Evolutionary conservation across 2,888 invertebrate genomes (phyloP).

Genomic region (Plusia festucae): DNA sequence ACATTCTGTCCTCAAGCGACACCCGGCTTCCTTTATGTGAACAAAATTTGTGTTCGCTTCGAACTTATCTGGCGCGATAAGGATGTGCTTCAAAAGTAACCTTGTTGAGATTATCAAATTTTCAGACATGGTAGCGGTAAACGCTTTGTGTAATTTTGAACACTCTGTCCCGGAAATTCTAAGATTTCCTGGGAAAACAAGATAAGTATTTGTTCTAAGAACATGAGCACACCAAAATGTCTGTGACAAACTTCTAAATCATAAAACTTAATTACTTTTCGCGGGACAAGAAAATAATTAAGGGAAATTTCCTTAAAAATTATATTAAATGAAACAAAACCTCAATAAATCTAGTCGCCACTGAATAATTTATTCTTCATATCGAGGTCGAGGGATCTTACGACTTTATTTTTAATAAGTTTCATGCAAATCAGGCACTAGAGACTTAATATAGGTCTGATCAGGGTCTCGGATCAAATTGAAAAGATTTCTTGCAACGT

Average conservation of each 20-base stretch:
- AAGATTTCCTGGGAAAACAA: conserved; percentile 14
- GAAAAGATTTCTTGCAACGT: conserved; percentile 81
- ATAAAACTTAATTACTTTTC: neutral
- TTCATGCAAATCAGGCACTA: conserved; percentile 84
- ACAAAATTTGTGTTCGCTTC: conserved; percentile 44
- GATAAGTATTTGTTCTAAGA: conserved; percentile 2
- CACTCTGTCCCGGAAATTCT: conserved; percentile 23
- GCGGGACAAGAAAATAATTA: neutral
- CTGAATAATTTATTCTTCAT: conserved; percentile 69
- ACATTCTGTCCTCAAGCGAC: conserved; percentile 43
- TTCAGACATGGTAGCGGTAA: conserved; percentile 34
- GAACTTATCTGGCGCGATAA: conserved; percentile 49
- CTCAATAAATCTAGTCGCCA: conserved; percentile 45
- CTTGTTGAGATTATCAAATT: conserved; percentile 45
- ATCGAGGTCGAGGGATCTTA: conserved; percentile 65
- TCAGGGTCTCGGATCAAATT: conserved; percentile 79
- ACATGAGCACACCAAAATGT: conserved; percentile 4
- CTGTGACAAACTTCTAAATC: neutral
- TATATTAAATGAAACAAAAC: conserved; percentile 6
- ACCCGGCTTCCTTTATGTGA: conserved; percentile 33
- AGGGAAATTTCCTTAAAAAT: neutral
- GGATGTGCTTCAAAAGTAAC: conserved; percentile 46
- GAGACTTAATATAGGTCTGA: conserved; percentile 81
- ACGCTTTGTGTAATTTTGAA: conserved; percentile 49
- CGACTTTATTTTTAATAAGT: conserved; percentile 83